These are phyloP conservation scores for Asbolus verrucosus DNA, from an alignment of 1,140 invertebrate genomes.

Conservation along the genomic window DNA sequence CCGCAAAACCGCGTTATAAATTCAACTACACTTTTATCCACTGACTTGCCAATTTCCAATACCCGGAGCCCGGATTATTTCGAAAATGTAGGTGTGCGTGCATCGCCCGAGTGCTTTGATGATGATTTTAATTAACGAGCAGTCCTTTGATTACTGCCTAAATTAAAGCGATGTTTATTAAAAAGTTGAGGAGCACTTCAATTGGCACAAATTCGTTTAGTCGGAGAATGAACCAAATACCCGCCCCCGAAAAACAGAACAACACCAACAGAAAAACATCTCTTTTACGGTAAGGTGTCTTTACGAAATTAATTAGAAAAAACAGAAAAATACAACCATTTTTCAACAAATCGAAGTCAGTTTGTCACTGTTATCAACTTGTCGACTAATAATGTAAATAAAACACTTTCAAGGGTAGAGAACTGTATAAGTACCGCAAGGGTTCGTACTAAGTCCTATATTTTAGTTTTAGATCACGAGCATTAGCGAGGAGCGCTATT, in stretches of 20 bases:
- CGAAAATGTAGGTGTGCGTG: constrained; percentile 17
- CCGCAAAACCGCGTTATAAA: constrained; percentile 39
- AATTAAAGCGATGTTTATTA: constrained; percentile 26
- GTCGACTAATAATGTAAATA: too few relatives aligned
- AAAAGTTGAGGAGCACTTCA: constrained; percentile 6
- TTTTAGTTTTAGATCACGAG: too few relatives aligned
- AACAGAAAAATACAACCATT: too few relatives aligned
- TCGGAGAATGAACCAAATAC: background rate
- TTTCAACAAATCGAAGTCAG: too few relatives aligned
- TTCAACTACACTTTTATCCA: constrained; percentile 43
- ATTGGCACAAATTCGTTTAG: constrained; percentile 13
- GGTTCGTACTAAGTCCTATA: too few relatives aligned
- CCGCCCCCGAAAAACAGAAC: background rate
- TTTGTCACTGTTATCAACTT: too few relatives aligned
- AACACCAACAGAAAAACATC: too few relatives aligned
- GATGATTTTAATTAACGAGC: constrained; percentile 24
- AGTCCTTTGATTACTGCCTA: constrained; percentile 1
- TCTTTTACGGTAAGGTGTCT: too few relatives aligned
- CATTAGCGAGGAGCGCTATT: too few relatives aligned
- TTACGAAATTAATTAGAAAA: too few relatives aligned
- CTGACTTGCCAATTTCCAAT: constrained; percentile 26
- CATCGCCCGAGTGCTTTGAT: constrained; percentile 36
- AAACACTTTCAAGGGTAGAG: too few relatives aligned
- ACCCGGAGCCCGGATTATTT: background rate
- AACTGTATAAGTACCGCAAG: too few relatives aligned